Evolutionary conservation across 2,113 vertebrate species (phyloP), one percentile per base, ranked within the genome.

Genomic region (Rostratula benghalensis): DNA sequence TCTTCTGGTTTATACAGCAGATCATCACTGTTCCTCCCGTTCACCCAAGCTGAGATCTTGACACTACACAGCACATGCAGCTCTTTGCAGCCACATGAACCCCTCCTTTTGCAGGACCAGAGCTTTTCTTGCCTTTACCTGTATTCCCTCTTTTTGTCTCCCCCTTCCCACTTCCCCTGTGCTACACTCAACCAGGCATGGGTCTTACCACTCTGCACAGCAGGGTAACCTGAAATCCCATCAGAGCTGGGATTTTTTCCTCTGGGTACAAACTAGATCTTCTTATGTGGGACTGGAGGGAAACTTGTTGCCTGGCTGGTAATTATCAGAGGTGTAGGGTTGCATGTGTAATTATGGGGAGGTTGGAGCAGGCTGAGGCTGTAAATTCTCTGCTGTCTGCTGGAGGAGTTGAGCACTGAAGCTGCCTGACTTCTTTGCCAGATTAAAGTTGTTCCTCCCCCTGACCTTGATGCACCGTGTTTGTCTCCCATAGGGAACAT

Each of bases 371-470:
- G 92, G 83, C 63, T 57, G 71, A 85, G 54, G 87, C 18, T 83
- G 84, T 96, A 96, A 96, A 96, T 96, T 93, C 67, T 93, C 65
- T 15, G 8, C 94, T 91, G 80, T 87, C 96, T 94, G 53, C 86
- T 94, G 14, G 20, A 84, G 83, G 65, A 84, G 39, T 23, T 87
- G 65, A 68, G 53, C 2, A 0, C 91, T 76, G 92, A 87, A 82
- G 70, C 54, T 70, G 89, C 37, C 56, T 70, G 74, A 23, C 24
- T 48, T 71, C 80, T 84, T 84, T 84, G 89, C 73, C 84, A 82
- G 74, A 63, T 94, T 82, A 35, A 80, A 83, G 90, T 23, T 90
- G 30, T 61, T 85, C 43, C 59, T 90, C 57, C 71, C 71, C 16
- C 8, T 85, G 94, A 95, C 93, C 96, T 95, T 93, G 57, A 43